Percentiles rank a stretch among this genome's conserved stretches.
phyloP scores from a whole-genome alignment of 2,113 vertebrate genomes.

The Hyla sarda region DNA sequence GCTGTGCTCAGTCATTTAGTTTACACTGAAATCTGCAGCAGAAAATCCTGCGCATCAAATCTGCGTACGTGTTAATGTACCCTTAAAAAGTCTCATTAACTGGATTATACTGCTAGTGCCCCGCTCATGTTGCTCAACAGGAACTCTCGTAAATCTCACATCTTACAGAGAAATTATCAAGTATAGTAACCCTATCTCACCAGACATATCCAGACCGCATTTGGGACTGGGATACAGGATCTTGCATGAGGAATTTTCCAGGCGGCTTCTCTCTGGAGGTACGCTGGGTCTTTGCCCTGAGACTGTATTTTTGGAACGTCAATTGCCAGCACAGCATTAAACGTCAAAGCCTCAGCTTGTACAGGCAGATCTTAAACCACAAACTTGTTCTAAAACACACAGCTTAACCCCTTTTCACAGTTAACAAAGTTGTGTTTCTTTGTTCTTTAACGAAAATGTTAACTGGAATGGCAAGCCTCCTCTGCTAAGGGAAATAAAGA shows the following conservation, averaged over 20 bases:
- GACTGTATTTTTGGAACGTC: conserved; percentile 52
- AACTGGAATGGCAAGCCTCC: not conserved
- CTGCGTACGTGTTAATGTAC: too few relatives aligned
- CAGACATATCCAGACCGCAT: not conserved
- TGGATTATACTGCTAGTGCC: not conserved
- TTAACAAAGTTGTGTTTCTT: not conserved
- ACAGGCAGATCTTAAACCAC: conserved; percentile 26
- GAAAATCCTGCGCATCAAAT: too few relatives aligned
- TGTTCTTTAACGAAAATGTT: not conserved
- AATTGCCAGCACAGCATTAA: conserved; percentile 55
- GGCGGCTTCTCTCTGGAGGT: conserved; percentile 40
- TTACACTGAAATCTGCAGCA: too few relatives aligned
- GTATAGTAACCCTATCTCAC: not conserved
- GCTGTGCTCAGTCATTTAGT: too few relatives aligned
- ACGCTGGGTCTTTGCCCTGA: conserved; percentile 50
- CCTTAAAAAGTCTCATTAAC: not conserved
- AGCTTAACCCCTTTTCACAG: conserved; percentile 31
- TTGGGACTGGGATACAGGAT: conserved; percentile 27
- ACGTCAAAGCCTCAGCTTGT: conserved; percentile 25
- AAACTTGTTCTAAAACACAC: not conserved
- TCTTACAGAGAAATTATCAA: not conserved
- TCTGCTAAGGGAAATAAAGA: not conserved
- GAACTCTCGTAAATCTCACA: not conserved
- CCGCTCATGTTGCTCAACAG: not conserved
- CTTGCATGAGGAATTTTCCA: conserved; percentile 54